phyloP scores from a whole-genome alignment of 2,797 vertebrate genomes.

The Pipistrellus kuhlii region DNA sequence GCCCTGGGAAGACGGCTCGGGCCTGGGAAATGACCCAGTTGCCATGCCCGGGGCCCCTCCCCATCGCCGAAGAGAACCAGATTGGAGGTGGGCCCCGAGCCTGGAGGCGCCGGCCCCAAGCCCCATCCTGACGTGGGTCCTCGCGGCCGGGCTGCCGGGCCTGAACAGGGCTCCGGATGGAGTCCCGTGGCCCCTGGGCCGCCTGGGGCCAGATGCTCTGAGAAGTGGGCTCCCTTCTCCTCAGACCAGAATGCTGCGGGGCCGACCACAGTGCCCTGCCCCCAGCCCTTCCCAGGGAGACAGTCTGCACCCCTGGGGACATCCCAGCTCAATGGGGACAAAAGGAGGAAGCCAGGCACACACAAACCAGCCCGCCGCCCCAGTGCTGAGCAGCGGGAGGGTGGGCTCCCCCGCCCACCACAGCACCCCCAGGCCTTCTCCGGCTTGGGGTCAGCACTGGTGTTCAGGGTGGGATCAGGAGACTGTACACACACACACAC shows the following conservation, averaged over 20 bases:
- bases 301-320: not conserved
- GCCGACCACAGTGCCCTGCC: not conserved
- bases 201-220: not conserved
- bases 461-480: not conserved
- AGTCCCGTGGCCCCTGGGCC: not conserved
- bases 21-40: slow-evolving; percentile 68
- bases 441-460: not conserved
- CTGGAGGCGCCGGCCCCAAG: slow-evolving; percentile 17
- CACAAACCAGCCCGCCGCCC: not conserved
- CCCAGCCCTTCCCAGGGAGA: not conserved
- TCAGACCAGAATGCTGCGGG: not conserved
- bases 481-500: not conserved
- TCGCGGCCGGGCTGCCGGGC: not conserved
- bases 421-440: rapidly evolving
- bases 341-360: not conserved
- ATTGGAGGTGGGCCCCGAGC: not conserved
- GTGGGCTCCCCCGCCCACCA: not conserved
- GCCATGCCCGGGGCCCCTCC: slow-evolving; percentile 23
- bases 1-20: not conserved
- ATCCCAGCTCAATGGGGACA: not conserved
- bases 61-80: slow-evolving; percentile 25
- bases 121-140: not conserved
- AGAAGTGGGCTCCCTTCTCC: not conserved
- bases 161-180: not conserved
- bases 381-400: no score